These are phyloP conservation scores for Drosophila mimica DNA, from an alignment of 2,888 invertebrate genomes.

Conservation along the genomic window DNA sequence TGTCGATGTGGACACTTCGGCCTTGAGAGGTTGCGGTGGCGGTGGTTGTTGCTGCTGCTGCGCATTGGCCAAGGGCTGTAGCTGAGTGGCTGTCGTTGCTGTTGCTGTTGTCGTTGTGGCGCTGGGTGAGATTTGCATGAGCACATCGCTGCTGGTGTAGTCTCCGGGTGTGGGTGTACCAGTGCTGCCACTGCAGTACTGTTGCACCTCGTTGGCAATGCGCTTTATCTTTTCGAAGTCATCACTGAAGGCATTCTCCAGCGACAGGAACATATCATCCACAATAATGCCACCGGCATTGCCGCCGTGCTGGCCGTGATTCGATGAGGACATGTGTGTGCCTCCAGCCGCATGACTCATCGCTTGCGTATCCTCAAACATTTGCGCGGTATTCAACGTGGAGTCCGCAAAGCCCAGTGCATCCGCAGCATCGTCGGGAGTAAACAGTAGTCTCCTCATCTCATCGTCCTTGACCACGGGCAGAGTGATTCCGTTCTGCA, in stretches of 20 bases:
- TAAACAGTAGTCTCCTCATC: constrained; percentile 87
- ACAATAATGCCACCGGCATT: constrained; percentile 83
- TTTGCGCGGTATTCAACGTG: constrained; percentile 83
- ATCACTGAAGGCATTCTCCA: constrained; percentile 87
- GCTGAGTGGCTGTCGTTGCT: constrained; percentile 48
- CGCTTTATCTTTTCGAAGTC: constrained; percentile 94
- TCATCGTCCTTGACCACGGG: constrained; percentile 87
- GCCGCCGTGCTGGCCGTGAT: constrained; percentile 61
- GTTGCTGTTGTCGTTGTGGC: constrained; percentile 73
- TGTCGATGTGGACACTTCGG: constrained; percentile 87
- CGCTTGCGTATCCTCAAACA: constrained; percentile 83
- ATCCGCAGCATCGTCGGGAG: constrained; percentile 85
- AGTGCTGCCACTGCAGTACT: constrained; percentile 87
- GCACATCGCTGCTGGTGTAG: constrained; percentile 73
- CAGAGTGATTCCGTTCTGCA: constrained; percentile 84
- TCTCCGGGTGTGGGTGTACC: constrained; percentile 83
- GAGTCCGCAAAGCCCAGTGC: constrained; percentile 84
- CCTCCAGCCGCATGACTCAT: constrained; percentile 51
- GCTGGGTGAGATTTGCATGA: constrained; percentile 84
- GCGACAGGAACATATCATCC: constrained; percentile 85
- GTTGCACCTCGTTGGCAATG: constrained; percentile 92
- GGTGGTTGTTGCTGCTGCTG: constrained; percentile 54
- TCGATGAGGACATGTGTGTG: constrained; percentile 36
- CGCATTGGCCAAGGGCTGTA: constrained; percentile 60
- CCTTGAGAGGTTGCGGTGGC: constrained; percentile 65